Conservation (phyloP, 2,888 invertebrate species). For the Syritta pipiens region DNA sequence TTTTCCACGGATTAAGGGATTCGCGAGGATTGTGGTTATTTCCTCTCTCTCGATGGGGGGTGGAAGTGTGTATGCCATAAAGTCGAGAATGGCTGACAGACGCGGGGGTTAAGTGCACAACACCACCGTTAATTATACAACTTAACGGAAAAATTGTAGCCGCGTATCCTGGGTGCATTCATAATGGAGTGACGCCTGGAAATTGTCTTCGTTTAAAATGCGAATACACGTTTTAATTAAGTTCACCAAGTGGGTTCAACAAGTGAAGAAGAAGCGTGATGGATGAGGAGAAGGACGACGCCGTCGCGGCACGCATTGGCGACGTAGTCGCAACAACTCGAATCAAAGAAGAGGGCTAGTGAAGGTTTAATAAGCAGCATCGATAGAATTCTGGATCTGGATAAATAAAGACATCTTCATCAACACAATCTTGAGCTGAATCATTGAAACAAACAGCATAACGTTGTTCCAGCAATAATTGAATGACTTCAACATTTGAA, state of each 20-base stretch:
- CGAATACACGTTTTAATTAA: conserved; percentile 1
- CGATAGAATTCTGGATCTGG: too few species aligned
- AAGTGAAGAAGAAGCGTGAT: too few species aligned
- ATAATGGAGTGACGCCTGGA: conserved; percentile 17
- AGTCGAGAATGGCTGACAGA: neutral
- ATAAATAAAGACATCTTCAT: too few species aligned
- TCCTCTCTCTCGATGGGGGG: neutral
- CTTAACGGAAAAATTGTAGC: conserved; percentile 2
- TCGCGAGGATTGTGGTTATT: conserved; percentile 31
- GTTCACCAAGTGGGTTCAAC: neutral
- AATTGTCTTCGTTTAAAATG: conserved; percentile 18
- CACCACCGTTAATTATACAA: conserved; percentile 19
- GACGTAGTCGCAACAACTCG: too few species aligned
- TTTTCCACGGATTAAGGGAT: conserved; percentile 46
- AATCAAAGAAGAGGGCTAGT: too few species aligned
- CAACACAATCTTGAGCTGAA: too few species aligned
- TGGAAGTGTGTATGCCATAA: neutral
- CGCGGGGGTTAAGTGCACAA: neutral
- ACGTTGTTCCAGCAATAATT: too few species aligned
- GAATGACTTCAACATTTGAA: too few species aligned
- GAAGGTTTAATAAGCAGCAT: too few species aligned
- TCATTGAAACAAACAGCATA: too few species aligned
- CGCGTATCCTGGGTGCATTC: neutral
- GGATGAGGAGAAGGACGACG: too few species aligned
- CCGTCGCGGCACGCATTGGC: too few species aligned